Evolutionary conservation across 2,888 invertebrate genomes (phyloP).

Genomic region (Sicus ferrugineus): DNA sequence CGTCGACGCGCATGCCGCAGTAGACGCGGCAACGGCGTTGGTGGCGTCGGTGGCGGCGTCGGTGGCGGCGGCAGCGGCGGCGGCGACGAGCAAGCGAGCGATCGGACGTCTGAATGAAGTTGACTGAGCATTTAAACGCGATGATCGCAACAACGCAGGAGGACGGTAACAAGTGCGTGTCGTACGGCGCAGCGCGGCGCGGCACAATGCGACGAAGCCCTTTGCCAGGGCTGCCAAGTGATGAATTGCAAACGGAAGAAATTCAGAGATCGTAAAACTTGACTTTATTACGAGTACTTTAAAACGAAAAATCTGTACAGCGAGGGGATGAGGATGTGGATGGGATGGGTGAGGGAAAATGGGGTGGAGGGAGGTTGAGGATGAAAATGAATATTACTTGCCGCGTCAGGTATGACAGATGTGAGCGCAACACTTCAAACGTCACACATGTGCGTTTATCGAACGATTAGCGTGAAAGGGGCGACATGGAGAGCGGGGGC

Average conservation of each 20-base stretch:
- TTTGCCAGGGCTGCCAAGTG: constrained; percentile 50
- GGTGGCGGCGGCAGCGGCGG: not conserved
- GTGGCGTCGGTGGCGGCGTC: not conserved
- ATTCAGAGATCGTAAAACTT: constrained; percentile 40
- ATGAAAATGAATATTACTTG: not conserved
- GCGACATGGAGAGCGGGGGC: constrained; percentile 24
- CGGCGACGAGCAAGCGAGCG: too few species aligned
- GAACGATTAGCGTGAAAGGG: constrained; percentile 41
- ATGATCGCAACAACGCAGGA: constrained; percentile 54
- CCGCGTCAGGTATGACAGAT: constrained; percentile 20
- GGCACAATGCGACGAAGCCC: not conserved
- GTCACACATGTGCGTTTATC: constrained; percentile 36
- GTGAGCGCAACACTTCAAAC: constrained; percentile 28
- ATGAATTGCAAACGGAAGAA: constrained; percentile 62
- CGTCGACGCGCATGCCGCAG: constrained; percentile 31
- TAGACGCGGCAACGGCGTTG: not conserved
- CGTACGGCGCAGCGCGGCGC: too few species aligned
- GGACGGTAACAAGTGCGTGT: constrained; percentile 38
- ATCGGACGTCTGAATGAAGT: constrained; percentile 39
- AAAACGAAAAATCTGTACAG: not conserved
- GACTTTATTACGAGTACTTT: constrained; percentile 7
- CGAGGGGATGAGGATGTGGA: not conserved
- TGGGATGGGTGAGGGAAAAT: not conserved
- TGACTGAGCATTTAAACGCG: constrained; percentile 54
- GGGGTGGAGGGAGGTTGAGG: not conserved